Base-by-base conservation (phyloP, 2,888 invertebrate genomes). In the Morinoia aosen region DNA sequence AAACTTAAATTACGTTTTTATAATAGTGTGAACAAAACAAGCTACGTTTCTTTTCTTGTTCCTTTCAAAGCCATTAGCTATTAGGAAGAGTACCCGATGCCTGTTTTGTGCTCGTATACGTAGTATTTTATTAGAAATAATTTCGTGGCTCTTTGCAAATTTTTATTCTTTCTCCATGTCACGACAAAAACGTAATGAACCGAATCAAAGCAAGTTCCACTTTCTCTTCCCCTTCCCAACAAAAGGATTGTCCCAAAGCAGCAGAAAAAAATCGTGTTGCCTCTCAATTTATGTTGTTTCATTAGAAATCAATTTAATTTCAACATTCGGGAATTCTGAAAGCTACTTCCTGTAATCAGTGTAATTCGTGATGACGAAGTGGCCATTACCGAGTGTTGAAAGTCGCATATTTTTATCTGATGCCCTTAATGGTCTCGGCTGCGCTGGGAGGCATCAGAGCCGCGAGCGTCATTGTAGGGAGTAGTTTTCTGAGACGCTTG, bases 401-500 rank as follows among this genome's bases (percentile, higher is more conserved):
- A 8, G 76, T 33, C 76, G 76, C 25, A 76, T 76, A 33, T 76
- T 76, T 76, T 76, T 33, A 76, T 76, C 33, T 33, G 33, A 76
- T 76, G 76, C 76, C 25, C 25, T 76, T 76, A 76, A 76, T 76
- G 76, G 76, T 76, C 76, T 76, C 76, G 25, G 33, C 33, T 76
- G 25, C 25, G 25, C 76, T 76, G 76, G 10, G 76, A 16, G 25
- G 76, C 76, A 76, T 76, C 76, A 76, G 25, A 76, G 76, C 33
- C 19, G 76, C 19, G 25, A 12, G 8, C 33, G 76, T 76, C 76
- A 76, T 76, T 76, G 76, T 33, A 12, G 76, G 33, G 61, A 33
- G 76, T 76, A 76, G 76, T 76, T 76, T 90, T 90, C 90, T 90
- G 7, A 90, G 48, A 48, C 90, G 39, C 90, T 90, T 90, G 90